Evolutionary conservation across 2,797 vertebrate genomes (phyloP), one percentile per base, ranked within the genome.

Genomic region (Brotula barbata): DNA sequence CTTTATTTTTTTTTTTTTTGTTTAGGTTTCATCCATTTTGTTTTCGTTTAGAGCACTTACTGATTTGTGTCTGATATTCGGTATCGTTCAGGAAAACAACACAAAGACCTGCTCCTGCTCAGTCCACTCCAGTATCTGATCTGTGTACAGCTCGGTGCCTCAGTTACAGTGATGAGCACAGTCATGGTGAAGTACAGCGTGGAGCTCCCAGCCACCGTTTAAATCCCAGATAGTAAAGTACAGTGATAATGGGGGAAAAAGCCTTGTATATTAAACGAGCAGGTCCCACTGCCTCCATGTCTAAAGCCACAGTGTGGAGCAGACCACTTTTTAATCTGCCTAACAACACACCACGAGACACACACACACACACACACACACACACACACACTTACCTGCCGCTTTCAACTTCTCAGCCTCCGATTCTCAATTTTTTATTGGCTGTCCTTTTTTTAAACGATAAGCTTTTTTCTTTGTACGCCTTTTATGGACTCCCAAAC

Each of bases 401-500:
- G 40, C 62, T 71, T 85, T 67, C 0, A 2, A 81, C 64, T 77
- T 70, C 36, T 82, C 65, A 81, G 64, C 58, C 68, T 80, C 74
- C 47, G 59, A 78, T 73, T 77, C 58, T 73, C 44, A 64, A 41
- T 39, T 73, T 75, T 65, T 78, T 68, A 71, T 77, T 56, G 58
- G 64, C 77, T 80, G 74, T 61, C 44, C 34, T 60, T 85, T 71
- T 81, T 88, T 81, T 60, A 60, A 77, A 67, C 51, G 55, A 62
- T 81, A 81, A 71, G 68, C 79, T 77, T 73, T 67, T 87, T 88
- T 70, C 67, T 87, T 86, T 76, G 68, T 81, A 86, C 81, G 88
- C 85, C 85, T 90, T 89, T 86, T 86, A 87, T 73, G 82, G 76
- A 90, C 81, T 83, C 71, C 78, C 76, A 90, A 86, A 85, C 80